Base-by-base conservation (phyloP, 2,888 invertebrate species). In the Zygogramma bicolorata region DNA sequence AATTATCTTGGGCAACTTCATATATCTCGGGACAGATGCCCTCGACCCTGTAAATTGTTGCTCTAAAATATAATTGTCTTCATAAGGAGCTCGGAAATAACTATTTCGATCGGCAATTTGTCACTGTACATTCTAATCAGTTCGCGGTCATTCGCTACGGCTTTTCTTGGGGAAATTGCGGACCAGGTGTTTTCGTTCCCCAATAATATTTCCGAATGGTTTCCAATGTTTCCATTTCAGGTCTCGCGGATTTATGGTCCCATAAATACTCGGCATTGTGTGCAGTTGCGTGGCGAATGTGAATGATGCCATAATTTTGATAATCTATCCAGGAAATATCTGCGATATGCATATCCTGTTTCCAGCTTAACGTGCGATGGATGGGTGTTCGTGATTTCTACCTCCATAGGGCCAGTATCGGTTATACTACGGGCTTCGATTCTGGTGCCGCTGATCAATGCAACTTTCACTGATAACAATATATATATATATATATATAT, bases 171-270 rank as follows among this genome's bases (percentile, higher is more conserved):
- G 4, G 27, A 13, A 27, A 53, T 53, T 27, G 27, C 53, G 6
- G 7, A 25, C 53, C 53, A 53, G 53, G 53, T 53, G 53, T 53
- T 53, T 53, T 3, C 25, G 1, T 27, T n/a, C n/a, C 6, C 25
- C n/a, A n/a, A 25, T 53, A 7, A 53, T 27, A 22, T 53, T 53
- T n/a, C 25, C 27, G n/a, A 25, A 53, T 27, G 27, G 53, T 53
- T 53, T 53, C 25, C 53, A 53, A 25, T 53, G 53, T 53, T 53
- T 53, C 53, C 53, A 22, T 27, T 53, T n/a, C n/a, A 13, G 15
- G n/a, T 53, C 3, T 2, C 27, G n/a, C 7, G 27, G n/a, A 53
- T 53, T 53, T 53, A 53, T 53, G 22, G n/a, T 2, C 25, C 22
- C 53, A 53, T 53, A 53, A 53, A 53, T 53, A 53, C n/a, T 53